Evolutionary conservation across 2,113 vertebrate species (phyloP).

Genomic region (Pogona vitticeps): DNA sequence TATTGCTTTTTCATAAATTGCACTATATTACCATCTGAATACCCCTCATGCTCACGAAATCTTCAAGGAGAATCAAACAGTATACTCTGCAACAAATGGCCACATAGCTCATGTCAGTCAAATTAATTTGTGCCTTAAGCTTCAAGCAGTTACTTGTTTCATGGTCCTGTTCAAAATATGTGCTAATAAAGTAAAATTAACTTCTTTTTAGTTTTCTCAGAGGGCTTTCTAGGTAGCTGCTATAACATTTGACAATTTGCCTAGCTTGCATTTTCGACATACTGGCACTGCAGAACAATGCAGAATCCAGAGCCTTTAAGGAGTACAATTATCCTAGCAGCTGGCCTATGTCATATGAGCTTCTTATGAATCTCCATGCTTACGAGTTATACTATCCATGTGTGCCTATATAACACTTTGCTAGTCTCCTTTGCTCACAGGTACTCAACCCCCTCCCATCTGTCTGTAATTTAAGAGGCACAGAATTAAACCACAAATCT

Average conservation of each 20-base stretch:
- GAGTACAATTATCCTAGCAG: slow-evolving; percentile 23
- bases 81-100: background rate
- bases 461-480: slow-evolving; percentile 19
- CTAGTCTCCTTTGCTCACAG: background rate
- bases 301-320: background rate
- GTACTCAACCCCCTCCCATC: slow-evolving; percentile 11
- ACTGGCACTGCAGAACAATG: background rate
- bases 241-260: background rate
- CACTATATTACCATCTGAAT: too few species aligned
- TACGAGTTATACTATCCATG: slow-evolving; percentile 5
- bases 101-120: background rate
- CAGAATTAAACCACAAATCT: background rate
- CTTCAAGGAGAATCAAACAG: background rate
- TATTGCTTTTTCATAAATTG: too few species aligned
- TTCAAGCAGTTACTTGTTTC: background rate
- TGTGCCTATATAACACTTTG: slow-evolving; percentile 13
- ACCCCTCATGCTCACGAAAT: too few species aligned
- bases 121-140: background rate
- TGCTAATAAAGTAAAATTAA: slow-evolving; percentile 16
- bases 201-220: slow-evolving; percentile 19
- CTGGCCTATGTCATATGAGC: background rate
- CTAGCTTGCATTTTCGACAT: slow-evolving; percentile 9
- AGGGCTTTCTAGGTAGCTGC: background rate
- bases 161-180: background rate
- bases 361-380: slow-evolving; percentile 12